Base-by-base conservation (phyloP, 1,140 invertebrate species). In the Anastatus disparis region DNA sequence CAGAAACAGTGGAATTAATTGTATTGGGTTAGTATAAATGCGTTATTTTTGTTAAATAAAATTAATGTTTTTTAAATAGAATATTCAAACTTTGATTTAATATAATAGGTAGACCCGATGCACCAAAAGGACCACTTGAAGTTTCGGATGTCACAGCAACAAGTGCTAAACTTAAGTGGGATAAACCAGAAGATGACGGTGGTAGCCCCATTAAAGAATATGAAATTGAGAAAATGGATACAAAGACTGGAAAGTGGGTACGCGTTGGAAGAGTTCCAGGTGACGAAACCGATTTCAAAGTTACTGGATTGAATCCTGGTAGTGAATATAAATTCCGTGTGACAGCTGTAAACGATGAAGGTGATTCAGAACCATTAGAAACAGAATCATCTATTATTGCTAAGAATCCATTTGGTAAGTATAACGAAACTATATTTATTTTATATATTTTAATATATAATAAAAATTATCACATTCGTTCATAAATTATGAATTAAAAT, bases 301-400 rank as follows among this genome's bases (percentile, higher is more conserved):
- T 97, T n/a, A 93, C 92, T 13, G 94, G 95, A 12, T 87, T 99
- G 7, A 94, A 93, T 78, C 95, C 96, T 20, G 94, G 94, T 9
- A 91, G 94, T 71, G 94, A 97, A 81, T 99, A 99, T 84, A 95
- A 97, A 86, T 99, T 99, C 90, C 88, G 97, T 44, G 97, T 99
- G 0, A 93, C 92, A 0, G 97, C 97, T 53, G 91, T 97, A 61
- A 99, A 99, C 81, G 93, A 95, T 73, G 95, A 99, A 86, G 97
- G 97, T 35, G 95, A 97, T 77, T 97, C 96, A 7, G 96, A 98
- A 74, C 97, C 96, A 7, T 86, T 99, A 27, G 92, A 92, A 48
- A 93, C 96, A 35, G 91, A 95, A 29, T 90, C 90, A 27, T 90
- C 93, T 24, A 93, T 93, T 38, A 86, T 97, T 17, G 97, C 97